Base-by-base conservation (phyloP, 2,888 invertebrate genomes). In the Odontocolon sp. region DNA sequence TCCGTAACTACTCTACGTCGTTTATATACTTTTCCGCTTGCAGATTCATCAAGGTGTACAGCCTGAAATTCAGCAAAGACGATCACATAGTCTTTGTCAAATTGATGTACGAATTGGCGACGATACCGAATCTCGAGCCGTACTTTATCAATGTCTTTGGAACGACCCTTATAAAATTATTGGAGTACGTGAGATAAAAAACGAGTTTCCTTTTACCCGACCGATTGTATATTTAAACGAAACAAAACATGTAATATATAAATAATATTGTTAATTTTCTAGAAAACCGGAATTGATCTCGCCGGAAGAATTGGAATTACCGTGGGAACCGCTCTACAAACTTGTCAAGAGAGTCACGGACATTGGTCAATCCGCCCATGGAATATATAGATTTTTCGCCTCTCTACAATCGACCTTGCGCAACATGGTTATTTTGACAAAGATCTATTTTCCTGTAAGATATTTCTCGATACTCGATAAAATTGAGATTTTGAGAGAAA, bases 61-160 rank as follows among this genome's bases (percentile, higher is more conserved):
- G 97, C 3, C 90, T 95, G 79, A 96, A 96, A 88, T 97, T 98
- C 91, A 94, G 95, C 0, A 98, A 98, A 90, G 95, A 96, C 82
- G 98, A 98, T 88, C 98, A 98, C 89, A 92, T 98, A 57, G 91
- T 93, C 14, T 92, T 98, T 54, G 93, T 98, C 50, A 95, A 96
- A 86, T 89, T 98, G 69, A 92, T 95, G 71, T 95, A 95, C 89
- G 95, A 97, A 86, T 91, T 97, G 75, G 91, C 96, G 33, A 93
- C 94, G 9, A 94, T 95, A 83, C 95, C 96, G 42, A 94, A 96
- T 82, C 91, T 97, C 72, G 96, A 97, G 89, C 94, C 95, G 74
- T 92, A 93, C 78, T 92, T 96, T 85, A 92, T 97, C 45, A 93
- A 94, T 84, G 94, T 94, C 87, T 95, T 95, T 91, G 93, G 94